phyloP scores from a whole-genome alignment of 1,140 invertebrate species.

The Pseudomyrmex pallidus region DNA sequence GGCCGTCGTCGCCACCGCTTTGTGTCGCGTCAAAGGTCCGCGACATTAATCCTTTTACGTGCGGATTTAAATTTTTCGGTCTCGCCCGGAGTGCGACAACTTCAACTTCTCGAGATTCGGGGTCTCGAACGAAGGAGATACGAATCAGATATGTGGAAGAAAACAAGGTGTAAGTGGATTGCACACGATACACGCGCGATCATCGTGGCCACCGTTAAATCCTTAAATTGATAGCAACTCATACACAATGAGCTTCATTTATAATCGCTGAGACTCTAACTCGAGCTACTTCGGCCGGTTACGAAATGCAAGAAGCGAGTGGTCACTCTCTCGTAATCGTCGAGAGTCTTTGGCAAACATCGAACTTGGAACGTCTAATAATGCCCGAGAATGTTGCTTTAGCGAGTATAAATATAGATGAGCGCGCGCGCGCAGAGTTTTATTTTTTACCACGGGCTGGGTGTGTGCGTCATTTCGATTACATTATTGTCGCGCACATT shows the following conservation, averaged over 20 bases:
- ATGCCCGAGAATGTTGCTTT: conserved; percentile 57
- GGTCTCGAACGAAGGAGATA: background rate
- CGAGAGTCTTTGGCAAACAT: conserved; percentile 65
- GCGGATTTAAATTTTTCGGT: conserved; percentile 14
- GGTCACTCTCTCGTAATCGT: conserved; percentile 48
- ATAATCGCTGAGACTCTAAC: conserved; percentile 80
- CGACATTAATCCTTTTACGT: conserved; percentile 30
- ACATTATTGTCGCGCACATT: background rate
- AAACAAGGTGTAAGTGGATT: conserved; percentile 59
- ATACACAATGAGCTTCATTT: conserved; percentile 84
- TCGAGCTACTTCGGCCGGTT: conserved; percentile 76
- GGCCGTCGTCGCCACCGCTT: background rate
- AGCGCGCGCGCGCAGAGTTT: background rate
- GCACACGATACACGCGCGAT: conserved; percentile 65
- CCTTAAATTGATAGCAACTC: conserved; percentile 84
- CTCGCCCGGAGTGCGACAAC: background rate
- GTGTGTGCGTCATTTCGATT: background rate
- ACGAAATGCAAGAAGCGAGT: conserved; percentile 76
- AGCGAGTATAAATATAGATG: conserved; percentile 46
- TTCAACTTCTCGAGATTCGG: background rate
- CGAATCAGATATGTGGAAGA: conserved; percentile 45
- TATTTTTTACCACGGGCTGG: conserved; percentile 8
- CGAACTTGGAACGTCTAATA: conserved; percentile 60
- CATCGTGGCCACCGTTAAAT: conserved; percentile 76
- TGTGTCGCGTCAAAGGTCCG: background rate